These are phyloP conservation scores for Heterodera schachtii DNA, from an alignment of 1,140 invertebrate genomes.

Conservation along the genomic window DNA sequence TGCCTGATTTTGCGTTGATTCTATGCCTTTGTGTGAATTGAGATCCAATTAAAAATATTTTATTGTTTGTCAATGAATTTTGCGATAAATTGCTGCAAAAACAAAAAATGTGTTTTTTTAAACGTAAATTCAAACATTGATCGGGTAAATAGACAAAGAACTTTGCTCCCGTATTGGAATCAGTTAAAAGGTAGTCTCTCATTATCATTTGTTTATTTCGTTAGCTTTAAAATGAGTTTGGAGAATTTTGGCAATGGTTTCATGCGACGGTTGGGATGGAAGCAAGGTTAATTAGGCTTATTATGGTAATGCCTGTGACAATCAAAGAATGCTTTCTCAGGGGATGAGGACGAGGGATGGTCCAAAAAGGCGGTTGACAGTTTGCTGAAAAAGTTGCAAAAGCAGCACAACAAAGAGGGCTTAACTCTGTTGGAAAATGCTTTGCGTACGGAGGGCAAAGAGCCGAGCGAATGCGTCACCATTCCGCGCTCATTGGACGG, in stretches of 20 bases:
- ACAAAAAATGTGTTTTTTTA: too few species aligned
- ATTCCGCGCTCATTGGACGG: conserved; percentile 95
- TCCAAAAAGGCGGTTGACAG: conserved; percentile 98
- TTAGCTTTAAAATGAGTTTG: conserved; percentile 9
- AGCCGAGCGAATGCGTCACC: conserved; percentile 93
- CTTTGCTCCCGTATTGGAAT: too few species aligned
- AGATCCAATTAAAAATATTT: too few species aligned
- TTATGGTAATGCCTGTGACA: not conserved
- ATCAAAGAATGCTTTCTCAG: conserved; percentile 43
- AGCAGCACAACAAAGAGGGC: conserved; percentile 72
- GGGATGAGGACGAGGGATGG: conserved; percentile 74
- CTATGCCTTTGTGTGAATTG: too few species aligned
- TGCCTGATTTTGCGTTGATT: too few species aligned
- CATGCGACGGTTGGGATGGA: conserved; percentile 48
- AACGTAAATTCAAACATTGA: too few species aligned
- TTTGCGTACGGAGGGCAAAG: conserved; percentile 69
- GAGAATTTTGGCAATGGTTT: conserved; percentile 35
- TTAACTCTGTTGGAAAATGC: conserved; percentile 94
- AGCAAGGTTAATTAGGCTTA: conserved; percentile 42
- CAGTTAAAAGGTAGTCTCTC: too few species aligned
- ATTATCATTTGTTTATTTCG: too few species aligned
- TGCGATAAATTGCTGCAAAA: too few species aligned
- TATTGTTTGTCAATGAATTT: too few species aligned
- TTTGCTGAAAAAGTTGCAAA: conserved; percentile 87
- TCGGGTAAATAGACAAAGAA: too few species aligned